Evolutionary conservation across 1,140 invertebrate genomes (phyloP), one percentile per base, ranked within the genome.

Genomic region (Ceratina calcarata): DNA sequence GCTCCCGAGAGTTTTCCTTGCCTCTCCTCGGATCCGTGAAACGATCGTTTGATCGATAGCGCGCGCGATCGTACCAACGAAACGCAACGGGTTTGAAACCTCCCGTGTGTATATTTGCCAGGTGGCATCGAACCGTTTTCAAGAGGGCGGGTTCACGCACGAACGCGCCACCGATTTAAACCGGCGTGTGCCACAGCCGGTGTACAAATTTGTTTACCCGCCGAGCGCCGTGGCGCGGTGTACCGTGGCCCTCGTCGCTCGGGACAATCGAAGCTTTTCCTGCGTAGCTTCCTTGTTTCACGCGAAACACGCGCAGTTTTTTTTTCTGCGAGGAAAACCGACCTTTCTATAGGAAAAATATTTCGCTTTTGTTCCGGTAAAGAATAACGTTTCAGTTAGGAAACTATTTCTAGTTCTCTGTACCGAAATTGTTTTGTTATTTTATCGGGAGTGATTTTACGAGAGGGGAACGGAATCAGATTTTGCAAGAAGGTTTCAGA

Each of bases 11-110:
- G 24, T 13, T 81, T 71, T 80, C 69, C 72, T 80, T 55, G 51
- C 60, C 60, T 45, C 37, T 22, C 27, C 64, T 53, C 32, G 61
- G 24, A 60, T 57, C 66, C 55, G 57, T 22, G 60, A 22, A 79
- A 61, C 65, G 69, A 53, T 61, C 57, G 77, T 80, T 80, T 80
- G 83, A 76, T 84, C 83, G 76, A 80, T 75, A 71, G 32, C 49
- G 57, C 37, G 49, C 1, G 2, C 7, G 16, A 20, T 6, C 67
- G 16, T 15, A 60, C 68, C 60, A 77, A 84, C 71, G 66, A 10
- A 45, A 45, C 37, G 37, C 37, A 45, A 10, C 37, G 37, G 37
- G 65, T 65, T 37, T 7, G 8, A 20, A 20, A 2, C 24, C 6
- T 3, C 58, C 13, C 22, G 6, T 16, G 8, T 60, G 62, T 53